phyloP scores from a whole-genome alignment of 2,797 vertebrate species.

The Artibeus lituratus region DNA sequence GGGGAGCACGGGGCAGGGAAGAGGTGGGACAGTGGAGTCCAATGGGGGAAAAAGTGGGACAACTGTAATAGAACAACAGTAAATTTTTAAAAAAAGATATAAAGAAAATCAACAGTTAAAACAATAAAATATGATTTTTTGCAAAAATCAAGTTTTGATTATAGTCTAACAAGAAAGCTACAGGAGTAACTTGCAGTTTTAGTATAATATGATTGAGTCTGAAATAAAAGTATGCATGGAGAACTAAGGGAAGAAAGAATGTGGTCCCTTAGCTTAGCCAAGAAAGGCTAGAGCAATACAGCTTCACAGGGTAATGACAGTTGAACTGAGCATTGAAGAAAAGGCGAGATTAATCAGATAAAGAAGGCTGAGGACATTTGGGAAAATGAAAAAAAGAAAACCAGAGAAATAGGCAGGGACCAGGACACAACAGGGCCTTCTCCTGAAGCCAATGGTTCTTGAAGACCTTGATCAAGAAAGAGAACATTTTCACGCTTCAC shows the following conservation, averaged over 20 bases:
- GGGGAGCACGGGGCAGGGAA: too few species aligned
- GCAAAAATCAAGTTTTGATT: neutral
- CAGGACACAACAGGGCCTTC: neutral
- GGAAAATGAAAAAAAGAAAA: neutral
- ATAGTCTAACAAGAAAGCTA: neutral
- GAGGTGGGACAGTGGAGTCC: too few species aligned
- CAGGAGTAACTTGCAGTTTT: neutral
- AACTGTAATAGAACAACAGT: too few species aligned
- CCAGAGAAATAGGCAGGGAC: neutral
- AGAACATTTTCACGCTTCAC: neutral
- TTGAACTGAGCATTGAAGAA: neutral
- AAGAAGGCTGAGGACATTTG: neutral
- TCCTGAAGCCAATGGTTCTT: neutral
- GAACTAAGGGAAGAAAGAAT: fast-evolving
- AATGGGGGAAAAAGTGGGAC: too few species aligned
- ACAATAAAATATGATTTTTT: neutral
- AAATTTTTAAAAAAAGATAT: neutral
- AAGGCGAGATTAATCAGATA: neutral
- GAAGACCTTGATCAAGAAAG: neutral
- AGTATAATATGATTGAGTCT: too few species aligned
- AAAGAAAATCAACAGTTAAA: neutral
- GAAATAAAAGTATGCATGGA: neutral
- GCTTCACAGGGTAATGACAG: neutral
- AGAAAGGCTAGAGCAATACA: neutral
- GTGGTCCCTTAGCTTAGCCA: fast-evolving